Evolutionary conservation across 2,888 invertebrate genomes (phyloP).

Genomic region (Sminthurinus aureus): DNA sequence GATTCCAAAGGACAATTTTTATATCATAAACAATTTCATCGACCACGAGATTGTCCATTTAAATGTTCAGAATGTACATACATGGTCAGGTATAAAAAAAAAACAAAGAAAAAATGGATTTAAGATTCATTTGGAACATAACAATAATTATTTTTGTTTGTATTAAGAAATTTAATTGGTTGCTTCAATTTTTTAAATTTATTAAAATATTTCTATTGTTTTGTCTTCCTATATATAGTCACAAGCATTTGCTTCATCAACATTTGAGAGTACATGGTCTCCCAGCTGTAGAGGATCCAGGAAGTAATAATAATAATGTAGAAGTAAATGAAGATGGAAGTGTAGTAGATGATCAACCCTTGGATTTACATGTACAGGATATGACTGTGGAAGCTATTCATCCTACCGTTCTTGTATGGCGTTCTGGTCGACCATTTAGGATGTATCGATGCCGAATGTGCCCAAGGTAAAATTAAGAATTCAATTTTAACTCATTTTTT

Average conservation of each 20-base stretch:
- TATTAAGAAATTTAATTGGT: no score
- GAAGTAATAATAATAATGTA: background rate
- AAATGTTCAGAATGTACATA: slow-evolving; percentile 75
- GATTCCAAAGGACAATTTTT: slow-evolving; percentile 80
- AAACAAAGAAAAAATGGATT: background rate
- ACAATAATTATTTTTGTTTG: no score
- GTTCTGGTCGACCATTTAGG: slow-evolving; percentile 70
- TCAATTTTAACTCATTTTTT: background rate
- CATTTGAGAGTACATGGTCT: slow-evolving; percentile 80
- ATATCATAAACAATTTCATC: slow-evolving; percentile 85
- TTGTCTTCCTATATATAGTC: slow-evolving; percentile 64
- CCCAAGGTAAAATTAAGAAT: slow-evolving; percentile 66
- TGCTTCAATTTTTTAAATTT: no score
- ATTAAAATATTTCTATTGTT: background rate
- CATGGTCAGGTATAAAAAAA: slow-evolving; percentile 57
- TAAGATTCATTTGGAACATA: background rate
- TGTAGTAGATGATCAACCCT: slow-evolving; percentile 35
- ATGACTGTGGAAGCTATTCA: slow-evolving; percentile 7
- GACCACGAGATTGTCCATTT: slow-evolving; percentile 76
- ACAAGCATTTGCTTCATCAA: slow-evolving; percentile 77
- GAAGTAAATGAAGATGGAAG: slow-evolving; percentile 6
- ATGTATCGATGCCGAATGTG: slow-evolving; percentile 86
- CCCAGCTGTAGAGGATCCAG: slow-evolving; percentile 41
- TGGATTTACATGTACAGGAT: slow-evolving; percentile 28
- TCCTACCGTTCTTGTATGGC: slow-evolving; percentile 71